Evolutionary conservation across 2,888 invertebrate genomes (phyloP), one percentile per base, ranked within the genome.

Genomic region (Leucophora obtusa): DNA sequence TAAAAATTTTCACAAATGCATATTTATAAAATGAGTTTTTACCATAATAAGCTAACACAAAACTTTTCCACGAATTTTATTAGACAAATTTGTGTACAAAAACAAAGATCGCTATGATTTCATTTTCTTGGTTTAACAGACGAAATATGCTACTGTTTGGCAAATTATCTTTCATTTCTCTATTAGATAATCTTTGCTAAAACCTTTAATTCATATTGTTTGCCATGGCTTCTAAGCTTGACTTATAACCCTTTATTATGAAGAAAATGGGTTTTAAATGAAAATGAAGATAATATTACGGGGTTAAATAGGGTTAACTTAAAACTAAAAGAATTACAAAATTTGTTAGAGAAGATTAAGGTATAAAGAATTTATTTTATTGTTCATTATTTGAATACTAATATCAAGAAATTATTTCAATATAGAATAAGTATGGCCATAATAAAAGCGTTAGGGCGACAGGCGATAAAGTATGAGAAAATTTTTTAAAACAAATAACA

Each of bases 101-200:
- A 38, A 38, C 8, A 38, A 38, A 38, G 38, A 11, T 38, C 43
- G n/a, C n/a, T 47, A 47, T 47, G 43, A 47, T 47, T 47, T 47
- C n/a, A 14, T 47, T 47, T 47, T 47, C n/a, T 47, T 47, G 14
- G 6, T 28, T 28, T 6, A 11, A n/a, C 43, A 14, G 6, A 6
- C 28, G 7, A 28, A 28, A 28, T 28, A n/a, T 47, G 43, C 43
- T 47, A 47, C 43, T 47, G 43, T 47, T 47, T 47, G 4, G 21
- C 15, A 68, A 28, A 75, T 21, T 66, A 60, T 54, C 51, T 62
- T 38, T 18, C 24, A 69, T 28, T 47, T 43, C 56, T 70, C 63
- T 14, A 62, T 43, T 59, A 53, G 35, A 74, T 51, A 66, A 59
- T 59, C 59, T 59, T 43, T 38, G 24, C 38, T 58, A 56, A 72